These are phyloP conservation scores for Macroglossus sobrinus DNA, from an alignment of 2,113 vertebrate species.

Conservation along the genomic window DNA sequence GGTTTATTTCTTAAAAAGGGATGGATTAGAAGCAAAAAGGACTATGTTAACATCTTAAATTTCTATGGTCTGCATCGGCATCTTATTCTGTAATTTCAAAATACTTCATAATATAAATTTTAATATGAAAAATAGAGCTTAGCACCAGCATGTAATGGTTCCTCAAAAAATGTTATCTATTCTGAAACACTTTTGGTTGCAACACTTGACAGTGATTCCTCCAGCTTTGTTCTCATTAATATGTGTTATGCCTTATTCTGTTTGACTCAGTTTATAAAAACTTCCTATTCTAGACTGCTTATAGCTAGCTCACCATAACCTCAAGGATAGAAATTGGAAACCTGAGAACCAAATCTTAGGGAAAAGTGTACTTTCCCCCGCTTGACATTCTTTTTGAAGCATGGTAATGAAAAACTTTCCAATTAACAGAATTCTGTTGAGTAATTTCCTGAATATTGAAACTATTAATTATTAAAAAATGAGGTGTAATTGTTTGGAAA, in stretches of 20 bases:
- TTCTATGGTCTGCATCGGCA: background rate
- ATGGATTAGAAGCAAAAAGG: background rate
- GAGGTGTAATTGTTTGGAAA: background rate
- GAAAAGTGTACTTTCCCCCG: background rate
- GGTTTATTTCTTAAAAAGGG: background rate
- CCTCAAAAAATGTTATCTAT: background rate
- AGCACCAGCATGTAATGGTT: background rate
- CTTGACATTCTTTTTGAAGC: background rate
- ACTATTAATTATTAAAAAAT: constrained; percentile 10
- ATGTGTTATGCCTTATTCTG: background rate
- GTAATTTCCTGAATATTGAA: background rate
- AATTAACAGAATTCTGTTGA: background rate
- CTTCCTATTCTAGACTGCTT: background rate
- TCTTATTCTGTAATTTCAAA: background rate
- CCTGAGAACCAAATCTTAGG: background rate
- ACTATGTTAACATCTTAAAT: background rate
- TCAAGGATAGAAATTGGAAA: background rate
- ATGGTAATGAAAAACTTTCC: background rate
- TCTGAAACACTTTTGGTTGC: background rate
- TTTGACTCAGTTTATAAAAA: background rate
- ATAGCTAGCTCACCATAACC: background rate
- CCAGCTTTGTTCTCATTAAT: background rate
- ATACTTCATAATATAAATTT: constrained; percentile 4
- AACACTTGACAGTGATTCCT: background rate
- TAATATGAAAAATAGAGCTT: background rate